These are phyloP conservation scores for Siderastrea siderea DNA, from an alignment of 92 coral and sea anemone genomes.

Conservation along the genomic window DNA sequence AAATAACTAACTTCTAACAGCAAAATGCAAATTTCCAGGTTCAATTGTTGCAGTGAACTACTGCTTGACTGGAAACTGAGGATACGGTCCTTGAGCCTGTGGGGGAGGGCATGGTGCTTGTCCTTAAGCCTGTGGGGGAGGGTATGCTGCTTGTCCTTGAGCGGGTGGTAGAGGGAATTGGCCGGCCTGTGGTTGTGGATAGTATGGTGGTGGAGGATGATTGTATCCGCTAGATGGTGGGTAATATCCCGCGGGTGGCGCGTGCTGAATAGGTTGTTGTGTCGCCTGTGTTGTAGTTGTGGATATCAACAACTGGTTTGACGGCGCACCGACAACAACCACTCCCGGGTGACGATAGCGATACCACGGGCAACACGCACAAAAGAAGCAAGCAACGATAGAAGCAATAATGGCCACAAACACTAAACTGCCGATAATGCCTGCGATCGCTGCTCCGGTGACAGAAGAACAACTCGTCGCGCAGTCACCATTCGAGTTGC, in stretches of 20 bases:
- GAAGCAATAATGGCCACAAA: conserved; percentile 1
- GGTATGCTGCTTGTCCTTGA: neutral
- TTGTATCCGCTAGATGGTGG: neutral
- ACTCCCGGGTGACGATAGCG: conserved; percentile 8
- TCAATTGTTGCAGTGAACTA: too few relatives aligned
- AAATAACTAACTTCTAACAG: too few relatives aligned
- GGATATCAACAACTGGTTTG: neutral
- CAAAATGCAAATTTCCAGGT: too few relatives aligned
- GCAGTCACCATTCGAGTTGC: neutral
- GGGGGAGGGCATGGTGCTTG: neutral
- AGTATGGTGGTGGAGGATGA: conserved; percentile 18
- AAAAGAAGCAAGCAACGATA: conserved; percentile 9
- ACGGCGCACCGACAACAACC: neutral
- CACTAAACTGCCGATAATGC: neutral
- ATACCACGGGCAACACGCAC: conserved; percentile 43
- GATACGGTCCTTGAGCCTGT: neutral
- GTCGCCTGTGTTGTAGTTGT: neutral
- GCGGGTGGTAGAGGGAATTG: neutral
- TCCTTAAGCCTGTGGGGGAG: neutral
- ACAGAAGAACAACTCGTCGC: neutral
- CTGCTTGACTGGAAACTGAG: neutral
- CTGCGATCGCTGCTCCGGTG: neutral
- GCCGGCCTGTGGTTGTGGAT: neutral
- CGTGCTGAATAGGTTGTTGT: neutral
- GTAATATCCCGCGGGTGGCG: neutral